Percentiles rank a stretch among this genome's conserved stretches.
These are phyloP conservation scores for Muscicapa comitata DNA, from an alignment of 2,797 vertebrate genomes.

Conservation along the genomic window DNA sequence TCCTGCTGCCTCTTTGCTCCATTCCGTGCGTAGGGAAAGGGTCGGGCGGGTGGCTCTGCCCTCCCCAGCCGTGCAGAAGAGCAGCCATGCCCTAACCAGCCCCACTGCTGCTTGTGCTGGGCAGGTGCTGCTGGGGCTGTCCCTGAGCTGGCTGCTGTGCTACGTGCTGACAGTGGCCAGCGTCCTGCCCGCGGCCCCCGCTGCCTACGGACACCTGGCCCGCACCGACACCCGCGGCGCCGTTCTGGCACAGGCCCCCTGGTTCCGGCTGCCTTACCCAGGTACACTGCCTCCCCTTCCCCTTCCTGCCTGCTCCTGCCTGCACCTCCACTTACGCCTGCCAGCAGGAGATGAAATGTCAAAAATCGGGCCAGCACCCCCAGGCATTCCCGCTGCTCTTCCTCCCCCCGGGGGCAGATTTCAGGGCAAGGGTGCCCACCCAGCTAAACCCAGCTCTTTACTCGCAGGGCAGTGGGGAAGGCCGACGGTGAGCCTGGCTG, in stretches of 20 bases:
- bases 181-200: slow-evolving; percentile 78
- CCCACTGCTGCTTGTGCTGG: not conserved
- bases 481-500: slow-evolving; percentile 90
- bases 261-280: slow-evolving; percentile 93
- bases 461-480: slow-evolving; percentile 91
- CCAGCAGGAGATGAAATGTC: not conserved
- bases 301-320: not conserved
- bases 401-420: not conserved
- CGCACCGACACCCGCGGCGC: slow-evolving; percentile 88
- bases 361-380: not conserved
- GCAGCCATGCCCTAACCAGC: not conserved
- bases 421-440: not conserved
- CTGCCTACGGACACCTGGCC: slow-evolving; percentile 83
- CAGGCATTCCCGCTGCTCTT: not conserved
- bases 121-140: slow-evolving; percentile 92
- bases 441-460: not conserved
- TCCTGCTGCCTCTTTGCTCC: not conserved
- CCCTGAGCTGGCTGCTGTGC: slow-evolving; percentile 90
- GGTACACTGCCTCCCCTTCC: slow-evolving; percentile 69
- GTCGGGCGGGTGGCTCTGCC: not conserved
- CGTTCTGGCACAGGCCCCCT: slow-evolving; percentile 83
- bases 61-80: fast-evolving
- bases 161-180: slow-evolving; percentile 83
- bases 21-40: not conserved
- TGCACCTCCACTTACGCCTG: fast-evolving